A percentile compares a stretch with the other conserved stretches of the same genome.
Evolutionary conservation across 1,140 invertebrate genomes (phyloP).

Genomic region (Meteorus sp.): DNA sequence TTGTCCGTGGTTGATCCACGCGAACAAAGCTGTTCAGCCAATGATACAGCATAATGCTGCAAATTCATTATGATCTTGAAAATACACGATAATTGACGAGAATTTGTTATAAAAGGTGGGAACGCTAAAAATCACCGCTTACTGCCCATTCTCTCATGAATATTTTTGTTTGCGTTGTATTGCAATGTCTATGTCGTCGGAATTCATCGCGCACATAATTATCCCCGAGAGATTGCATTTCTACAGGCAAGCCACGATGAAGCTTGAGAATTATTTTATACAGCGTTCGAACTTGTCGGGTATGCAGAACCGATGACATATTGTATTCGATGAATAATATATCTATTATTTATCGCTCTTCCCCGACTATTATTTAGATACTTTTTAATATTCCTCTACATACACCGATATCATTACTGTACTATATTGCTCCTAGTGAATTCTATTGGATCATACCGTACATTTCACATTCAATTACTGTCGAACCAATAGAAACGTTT

Average conservation of each 20-base stretch:
- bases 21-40: constrained; percentile 74
- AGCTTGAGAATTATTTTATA: constrained; percentile 88
- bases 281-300: constrained; percentile 71
- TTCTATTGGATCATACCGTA: too few species aligned
- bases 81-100: neutral
- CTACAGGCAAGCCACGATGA: constrained; percentile 78
- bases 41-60: constrained; percentile 75
- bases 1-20: constrained; percentile 61
- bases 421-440: too few species aligned
- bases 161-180: constrained; percentile 67
- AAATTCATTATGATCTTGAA: too few species aligned
- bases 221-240: constrained; percentile 76
- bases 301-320: constrained; percentile 56
- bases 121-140: constrained; percentile 48
- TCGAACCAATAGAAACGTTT: too few species aligned
- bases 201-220: constrained; percentile 90
- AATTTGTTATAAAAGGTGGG: neutral
- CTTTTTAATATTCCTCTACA: too few species aligned
- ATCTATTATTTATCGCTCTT: constrained; percentile 10
- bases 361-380: neutral
- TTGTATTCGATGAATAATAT: neutral
- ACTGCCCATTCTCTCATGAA: constrained; percentile 92
- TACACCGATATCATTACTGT: too few species aligned
- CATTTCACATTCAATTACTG: too few species aligned
- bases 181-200: constrained; percentile 79